Base-by-base conservation (phyloP, 2,797 vertebrate genomes). In the Sebastes cheni region DNA sequence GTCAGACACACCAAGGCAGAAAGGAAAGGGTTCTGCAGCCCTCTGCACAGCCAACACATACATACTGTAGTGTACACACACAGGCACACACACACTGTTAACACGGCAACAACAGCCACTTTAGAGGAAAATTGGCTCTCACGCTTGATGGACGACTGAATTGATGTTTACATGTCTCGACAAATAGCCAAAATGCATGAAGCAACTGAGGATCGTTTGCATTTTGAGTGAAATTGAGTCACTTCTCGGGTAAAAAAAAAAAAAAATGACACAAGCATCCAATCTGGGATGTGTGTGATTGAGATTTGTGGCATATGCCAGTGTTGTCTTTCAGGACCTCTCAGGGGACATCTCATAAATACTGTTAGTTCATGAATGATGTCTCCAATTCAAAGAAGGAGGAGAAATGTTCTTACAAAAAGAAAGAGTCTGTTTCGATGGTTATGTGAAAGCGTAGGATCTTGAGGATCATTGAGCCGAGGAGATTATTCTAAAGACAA, bases 1-100 rank as follows among this genome's bases (percentile, higher is more conserved):
- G 83, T 90, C 79, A 88, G 81, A 83, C 87, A 72, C 88, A 88
- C 52, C 76, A 62, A 73, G 77, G 74, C 81, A 75, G 71, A 67
- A 87, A 81, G 89, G 84, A 75, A 78, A 22, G 66, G 32, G 60
- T 61, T 74, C 62, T 72, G 70, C 77, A 75, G 72, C 65, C 67
- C 54, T 66, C 69, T 72, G 59, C 73, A 71, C 54, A 80, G 56
- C 65, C 67, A 61, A 9, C 2, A 14, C 32, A 61, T 36, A 52
- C 18, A 20, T 4, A 11, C 39, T 52, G 39, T 27, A 7, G 60
- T 18, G 68, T 4, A 39, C 69, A 34, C 76, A 70, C 60, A 71
- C 16, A 13, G 69, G 68, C 58, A 25, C 13, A 55, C 50, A 61
- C 68, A 22, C 74, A 81, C 29, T n/a, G 61, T 77, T 67, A 72